A percentile compares a stretch with the other conserved stretches of the same genome.
Conservation (phyloP, 2,113 vertebrate genomes). For the Sturnus vulgaris region DNA sequence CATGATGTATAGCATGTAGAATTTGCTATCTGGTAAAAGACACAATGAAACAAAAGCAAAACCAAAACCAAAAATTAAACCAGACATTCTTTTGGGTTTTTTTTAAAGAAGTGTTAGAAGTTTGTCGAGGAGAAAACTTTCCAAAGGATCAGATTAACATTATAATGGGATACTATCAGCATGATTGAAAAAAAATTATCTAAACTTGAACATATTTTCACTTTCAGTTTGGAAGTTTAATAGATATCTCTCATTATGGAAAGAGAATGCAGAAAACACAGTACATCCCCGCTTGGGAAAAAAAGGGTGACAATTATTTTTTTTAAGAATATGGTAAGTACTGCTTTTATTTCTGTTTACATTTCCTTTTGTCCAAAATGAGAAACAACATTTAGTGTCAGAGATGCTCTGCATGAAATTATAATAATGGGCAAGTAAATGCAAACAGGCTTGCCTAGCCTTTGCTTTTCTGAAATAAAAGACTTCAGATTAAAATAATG, state of each 20-base stretch:
- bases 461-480: conserved; percentile 25
- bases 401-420: not conserved
- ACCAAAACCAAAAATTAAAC: not conserved
- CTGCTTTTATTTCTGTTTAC: not conserved
- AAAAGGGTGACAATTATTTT: not conserved
- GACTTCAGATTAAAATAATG: not conserved
- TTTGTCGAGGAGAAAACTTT: not conserved
- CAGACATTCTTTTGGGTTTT: not conserved
- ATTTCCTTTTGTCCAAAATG: not conserved
- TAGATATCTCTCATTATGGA: not conserved
- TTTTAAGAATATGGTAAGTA: not conserved
- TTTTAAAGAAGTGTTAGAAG: not conserved
- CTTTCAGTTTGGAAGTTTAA: not conserved
- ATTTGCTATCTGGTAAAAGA: not conserved
- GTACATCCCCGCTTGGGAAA: rapidly evolving
- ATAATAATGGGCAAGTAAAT: not conserved
- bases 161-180: not conserved
- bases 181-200: not conserved
- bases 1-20: not conserved
- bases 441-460: not conserved
- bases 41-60: not conserved
- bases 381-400: not conserved
- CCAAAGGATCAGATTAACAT: not conserved
- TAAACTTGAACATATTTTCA: not conserved
- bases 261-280: not conserved